A percentile compares a stretch with the other conserved stretches of the same genome.
Evolutionary conservation across 2,888 invertebrate species (phyloP).

Genomic region (Gerosis bhagava): DNA sequence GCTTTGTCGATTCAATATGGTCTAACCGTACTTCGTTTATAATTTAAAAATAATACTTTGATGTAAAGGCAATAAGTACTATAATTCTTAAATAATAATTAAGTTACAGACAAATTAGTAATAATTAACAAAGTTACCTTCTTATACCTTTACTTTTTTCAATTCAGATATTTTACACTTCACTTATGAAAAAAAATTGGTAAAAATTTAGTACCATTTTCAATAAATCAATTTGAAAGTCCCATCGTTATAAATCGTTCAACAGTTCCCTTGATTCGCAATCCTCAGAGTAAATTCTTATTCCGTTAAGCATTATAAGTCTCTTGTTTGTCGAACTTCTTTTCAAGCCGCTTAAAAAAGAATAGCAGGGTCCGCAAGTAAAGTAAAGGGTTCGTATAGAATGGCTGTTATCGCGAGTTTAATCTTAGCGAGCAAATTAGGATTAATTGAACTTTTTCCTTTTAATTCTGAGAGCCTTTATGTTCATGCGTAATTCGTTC

Average conservation of each 20-base stretch:
- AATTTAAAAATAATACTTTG: too few relatives aligned
- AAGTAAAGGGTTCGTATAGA: slow-evolving; percentile 75
- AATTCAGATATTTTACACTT: too few relatives aligned
- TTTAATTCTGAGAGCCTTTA: slow-evolving; percentile 65
- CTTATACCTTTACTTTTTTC: too few relatives aligned
- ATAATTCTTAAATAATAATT: too few relatives aligned
- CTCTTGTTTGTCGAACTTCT: slow-evolving; percentile 75
- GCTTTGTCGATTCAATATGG: too few relatives aligned
- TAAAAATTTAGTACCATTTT: background rate
- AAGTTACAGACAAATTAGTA: too few relatives aligned
- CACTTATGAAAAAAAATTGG: too few relatives aligned
- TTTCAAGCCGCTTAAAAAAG: slow-evolving; percentile 75
- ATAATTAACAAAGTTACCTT: too few relatives aligned
- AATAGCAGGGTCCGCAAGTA: slow-evolving; percentile 61
- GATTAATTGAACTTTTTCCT: slow-evolving; percentile 80
- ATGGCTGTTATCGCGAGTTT: slow-evolving; percentile 71
- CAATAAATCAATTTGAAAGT: slow-evolving; percentile 29
- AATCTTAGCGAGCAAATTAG: slow-evolving; percentile 79
- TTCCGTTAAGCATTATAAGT: slow-evolving; percentile 71
- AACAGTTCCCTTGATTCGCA: slow-evolving; percentile 48
- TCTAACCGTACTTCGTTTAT: too few relatives aligned
- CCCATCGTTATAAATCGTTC: slow-evolving; percentile 31
- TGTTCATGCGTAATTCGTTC: slow-evolving; percentile 66
- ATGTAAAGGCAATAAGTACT: too few relatives aligned
- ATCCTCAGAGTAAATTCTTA: slow-evolving; percentile 60